Evolutionary conservation across 64 coral and sea anemone genomes (phyloP).

Genomic region (Platygyra sinensis): DNA sequence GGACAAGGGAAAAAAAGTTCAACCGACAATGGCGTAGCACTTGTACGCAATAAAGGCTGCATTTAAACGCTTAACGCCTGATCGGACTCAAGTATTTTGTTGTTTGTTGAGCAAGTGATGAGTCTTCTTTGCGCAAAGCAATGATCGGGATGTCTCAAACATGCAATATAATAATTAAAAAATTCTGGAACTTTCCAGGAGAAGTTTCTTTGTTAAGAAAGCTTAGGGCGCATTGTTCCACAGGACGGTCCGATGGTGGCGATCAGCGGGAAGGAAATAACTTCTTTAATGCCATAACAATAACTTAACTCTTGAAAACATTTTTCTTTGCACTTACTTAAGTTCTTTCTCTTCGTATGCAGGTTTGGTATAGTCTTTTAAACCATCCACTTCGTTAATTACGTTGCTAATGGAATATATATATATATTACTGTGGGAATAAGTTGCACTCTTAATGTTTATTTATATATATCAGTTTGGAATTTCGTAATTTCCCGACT

Average conservation of each 20-base stretch:
- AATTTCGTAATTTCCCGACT: background rate
- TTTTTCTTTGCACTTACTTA: no score
- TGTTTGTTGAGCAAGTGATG: background rate
- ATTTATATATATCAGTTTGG: background rate
- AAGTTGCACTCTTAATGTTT: background rate
- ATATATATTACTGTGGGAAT: background rate
- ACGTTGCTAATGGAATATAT: background rate
- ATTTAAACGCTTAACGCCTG: background rate
- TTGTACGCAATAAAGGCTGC: background rate
- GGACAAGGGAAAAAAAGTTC: background rate
- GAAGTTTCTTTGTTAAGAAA: background rate
- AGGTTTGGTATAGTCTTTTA: background rate
- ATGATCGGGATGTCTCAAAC: background rate
- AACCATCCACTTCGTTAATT: background rate
- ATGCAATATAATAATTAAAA: background rate
- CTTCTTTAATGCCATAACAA: background rate
- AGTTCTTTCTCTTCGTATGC: no score
- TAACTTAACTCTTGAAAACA: no score
- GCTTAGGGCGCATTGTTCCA: no score
- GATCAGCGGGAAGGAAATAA: background rate
- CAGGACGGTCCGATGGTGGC: no score
- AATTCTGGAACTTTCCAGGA: background rate
- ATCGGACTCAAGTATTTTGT: slow-evolving; percentile 16
- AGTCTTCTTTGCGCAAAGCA: background rate
- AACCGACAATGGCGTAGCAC: background rate